Conservation (phyloP, 37 sponge, comb jelly and placozoan genomes). For the Chondrilla cf. caribensis region DNA sequence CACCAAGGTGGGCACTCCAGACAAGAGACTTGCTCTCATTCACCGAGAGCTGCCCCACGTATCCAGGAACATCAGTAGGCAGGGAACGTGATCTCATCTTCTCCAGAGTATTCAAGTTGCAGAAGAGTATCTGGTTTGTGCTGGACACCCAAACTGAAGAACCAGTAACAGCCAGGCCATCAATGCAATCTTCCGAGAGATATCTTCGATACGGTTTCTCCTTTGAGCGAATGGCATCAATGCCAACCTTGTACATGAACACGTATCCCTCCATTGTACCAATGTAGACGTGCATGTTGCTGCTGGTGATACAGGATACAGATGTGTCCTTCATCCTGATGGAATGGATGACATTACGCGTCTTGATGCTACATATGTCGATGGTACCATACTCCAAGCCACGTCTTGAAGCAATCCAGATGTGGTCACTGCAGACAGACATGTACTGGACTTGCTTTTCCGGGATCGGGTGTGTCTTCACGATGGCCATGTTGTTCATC, state of each 20-base stretch:
- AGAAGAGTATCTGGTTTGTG: constrained; percentile 11
- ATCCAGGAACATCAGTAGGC: constrained; percentile 9
- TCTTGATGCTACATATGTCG: constrained; percentile 9
- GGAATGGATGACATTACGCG: neutral
- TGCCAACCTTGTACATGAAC: neutral
- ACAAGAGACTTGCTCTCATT: neutral
- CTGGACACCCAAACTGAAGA: constrained; percentile 30
- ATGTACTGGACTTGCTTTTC: constrained; percentile 3
- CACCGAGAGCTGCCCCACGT: constrained; percentile 19
- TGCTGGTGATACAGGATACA: constrained; percentile 37
- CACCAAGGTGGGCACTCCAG: constrained; percentile 15
- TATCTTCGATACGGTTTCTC: neutral
- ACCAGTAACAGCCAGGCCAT: neutral
- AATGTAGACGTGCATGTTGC: constrained; percentile 11
- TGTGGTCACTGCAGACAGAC: constrained; percentile 17
- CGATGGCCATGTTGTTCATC: neutral
- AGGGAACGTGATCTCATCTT: neutral
- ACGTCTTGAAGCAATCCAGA: constrained; percentile 29
- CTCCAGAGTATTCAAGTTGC: neutral
- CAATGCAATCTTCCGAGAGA: constrained; percentile 5
- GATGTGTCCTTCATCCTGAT: constrained; percentile 1
- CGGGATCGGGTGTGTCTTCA: neutral
- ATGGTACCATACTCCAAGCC: constrained; percentile 6
- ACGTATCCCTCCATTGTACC: constrained; percentile 45
- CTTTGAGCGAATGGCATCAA: neutral